phyloP scores from a whole-genome alignment of 92 coral and sea anemone genomes.

The Umimayanthus chanpuru region DNA sequence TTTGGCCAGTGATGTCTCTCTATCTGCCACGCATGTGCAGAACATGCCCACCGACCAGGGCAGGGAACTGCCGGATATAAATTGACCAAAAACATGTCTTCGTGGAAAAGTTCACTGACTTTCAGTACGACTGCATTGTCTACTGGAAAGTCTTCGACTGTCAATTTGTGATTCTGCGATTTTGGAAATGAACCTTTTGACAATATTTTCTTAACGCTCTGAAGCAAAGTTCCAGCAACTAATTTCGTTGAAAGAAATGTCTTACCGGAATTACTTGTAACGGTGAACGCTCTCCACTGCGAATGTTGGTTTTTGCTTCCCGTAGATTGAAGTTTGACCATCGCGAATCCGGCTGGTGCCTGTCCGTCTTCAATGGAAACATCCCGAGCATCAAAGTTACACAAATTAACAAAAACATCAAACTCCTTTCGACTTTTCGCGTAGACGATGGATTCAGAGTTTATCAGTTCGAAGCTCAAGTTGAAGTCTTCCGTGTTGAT shows the following conservation, averaged over 20 bases:
- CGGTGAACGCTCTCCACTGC: slow-evolving; percentile 60
- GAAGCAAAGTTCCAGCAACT: slow-evolving; percentile 57
- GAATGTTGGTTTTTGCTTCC: slow-evolving; percentile 49
- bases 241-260: slow-evolving; percentile 67
- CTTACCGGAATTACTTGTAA: slow-evolving; percentile 70
- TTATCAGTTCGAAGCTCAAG: slow-evolving; percentile 59
- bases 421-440: slow-evolving; percentile 52
- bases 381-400: slow-evolving; percentile 58
- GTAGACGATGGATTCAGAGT: slow-evolving; percentile 37
- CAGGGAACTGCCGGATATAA: slow-evolving; percentile 75
- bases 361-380: slow-evolving; percentile 81
- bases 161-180: neutral
- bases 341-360: slow-evolving; percentile 69
- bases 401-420: slow-evolving; percentile 59
- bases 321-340: slow-evolving; percentile 47
- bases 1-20: slow-evolving; percentile 71
- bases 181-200: neutral
- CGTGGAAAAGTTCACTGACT: slow-evolving; percentile 46
- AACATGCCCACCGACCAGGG: slow-evolving; percentile 67
- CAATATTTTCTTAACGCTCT: slow-evolving; percentile 48
- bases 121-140: slow-evolving; percentile 56
- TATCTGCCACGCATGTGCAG: slow-evolving; percentile 77
- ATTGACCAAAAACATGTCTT: slow-evolving; percentile 40
- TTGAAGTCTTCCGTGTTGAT: slow-evolving; percentile 51
- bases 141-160: slow-evolving; percentile 36